Percentiles rank a stretch among this genome's conserved stretches.
These are phyloP conservation scores for Brachionus calyciflorus DNA, from an alignment of 1,140 invertebrate genomes.

Conservation along the genomic window DNA sequence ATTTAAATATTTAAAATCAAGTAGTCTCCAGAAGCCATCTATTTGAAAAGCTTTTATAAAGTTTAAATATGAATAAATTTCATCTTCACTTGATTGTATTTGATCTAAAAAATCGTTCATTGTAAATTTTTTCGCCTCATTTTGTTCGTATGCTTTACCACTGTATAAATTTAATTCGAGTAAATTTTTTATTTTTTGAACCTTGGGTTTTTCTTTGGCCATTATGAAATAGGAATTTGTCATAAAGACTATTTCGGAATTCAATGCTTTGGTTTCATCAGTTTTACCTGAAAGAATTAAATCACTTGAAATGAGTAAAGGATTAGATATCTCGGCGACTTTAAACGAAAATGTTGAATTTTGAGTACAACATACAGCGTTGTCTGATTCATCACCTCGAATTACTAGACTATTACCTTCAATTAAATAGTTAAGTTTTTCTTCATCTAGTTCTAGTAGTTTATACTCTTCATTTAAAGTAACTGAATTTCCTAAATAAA, in stretches of 20 bases:
- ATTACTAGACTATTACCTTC: constrained; percentile 36
- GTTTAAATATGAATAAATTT: constrained; percentile 37
- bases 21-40: constrained; percentile 13
- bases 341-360: constrained; percentile 43
- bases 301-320: background rate
- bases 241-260: constrained; percentile 26
- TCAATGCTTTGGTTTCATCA: background rate
- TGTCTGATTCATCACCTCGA: constrained; percentile 1
- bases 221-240: constrained; percentile 35
- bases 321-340: constrained; percentile 45
- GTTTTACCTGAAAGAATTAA: background rate
- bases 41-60: constrained; percentile 42
- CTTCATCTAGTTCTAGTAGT: constrained; percentile 23
- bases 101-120: constrained; percentile 10
- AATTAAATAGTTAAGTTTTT: constrained; percentile 7
- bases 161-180: constrained; percentile 32
- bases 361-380: constrained; percentile 37
- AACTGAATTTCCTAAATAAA: background rate
- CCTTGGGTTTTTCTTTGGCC: constrained; percentile 3
- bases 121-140: background rate
- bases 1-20: constrained; percentile 22
- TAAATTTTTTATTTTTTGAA: constrained; percentile 42
- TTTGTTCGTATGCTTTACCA: constrained; percentile 42
- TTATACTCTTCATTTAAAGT: constrained; percentile 25
- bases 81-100: constrained; percentile 39